phyloP scores from a whole-genome alignment of 1,140 invertebrate genomes.

The Geopemphigus sp. region DNA sequence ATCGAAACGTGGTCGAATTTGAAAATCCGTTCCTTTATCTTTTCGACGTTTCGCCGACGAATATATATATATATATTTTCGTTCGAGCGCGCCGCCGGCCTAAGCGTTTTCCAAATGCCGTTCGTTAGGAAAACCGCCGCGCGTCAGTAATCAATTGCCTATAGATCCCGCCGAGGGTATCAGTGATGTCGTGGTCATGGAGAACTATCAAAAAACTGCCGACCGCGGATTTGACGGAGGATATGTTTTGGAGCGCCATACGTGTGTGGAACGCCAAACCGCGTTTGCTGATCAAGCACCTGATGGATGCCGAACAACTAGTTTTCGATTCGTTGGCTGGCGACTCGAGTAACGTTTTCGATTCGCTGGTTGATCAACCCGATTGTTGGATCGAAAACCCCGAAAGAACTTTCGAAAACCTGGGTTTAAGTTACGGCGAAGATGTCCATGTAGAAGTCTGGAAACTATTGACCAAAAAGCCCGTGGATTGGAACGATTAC shows the following conservation, averaged over 20 bases:
- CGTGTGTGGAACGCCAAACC: conserved; percentile 56
- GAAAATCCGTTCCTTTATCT: neutral
- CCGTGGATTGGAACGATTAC: conserved; percentile 10
- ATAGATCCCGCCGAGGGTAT: no score
- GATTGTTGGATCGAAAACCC: neutral
- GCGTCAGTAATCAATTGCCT: no score
- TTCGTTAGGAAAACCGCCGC: no score
- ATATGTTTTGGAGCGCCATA: conserved; percentile 56
- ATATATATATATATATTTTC: no score
- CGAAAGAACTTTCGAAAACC: neutral
- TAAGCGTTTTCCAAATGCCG: no score
- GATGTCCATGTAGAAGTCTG: conserved; percentile 20
- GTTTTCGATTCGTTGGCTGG: neutral
- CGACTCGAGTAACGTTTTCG: neutral
- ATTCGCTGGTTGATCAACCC: neutral
- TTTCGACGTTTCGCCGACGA: no score
- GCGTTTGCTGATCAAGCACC: conserved; percentile 56
- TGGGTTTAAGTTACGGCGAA: neutral
- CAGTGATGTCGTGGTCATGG: neutral
- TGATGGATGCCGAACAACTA: conserved; percentile 50
- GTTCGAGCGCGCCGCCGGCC: no score
- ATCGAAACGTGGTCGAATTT: conserved; percentile 1
- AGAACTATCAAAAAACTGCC: neutral
- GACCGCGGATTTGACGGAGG: neutral
- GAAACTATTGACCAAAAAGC: conserved; percentile 32